Base-by-base conservation (phyloP, 2,797 vertebrate species). In the Helarctos malayanus region DNA sequence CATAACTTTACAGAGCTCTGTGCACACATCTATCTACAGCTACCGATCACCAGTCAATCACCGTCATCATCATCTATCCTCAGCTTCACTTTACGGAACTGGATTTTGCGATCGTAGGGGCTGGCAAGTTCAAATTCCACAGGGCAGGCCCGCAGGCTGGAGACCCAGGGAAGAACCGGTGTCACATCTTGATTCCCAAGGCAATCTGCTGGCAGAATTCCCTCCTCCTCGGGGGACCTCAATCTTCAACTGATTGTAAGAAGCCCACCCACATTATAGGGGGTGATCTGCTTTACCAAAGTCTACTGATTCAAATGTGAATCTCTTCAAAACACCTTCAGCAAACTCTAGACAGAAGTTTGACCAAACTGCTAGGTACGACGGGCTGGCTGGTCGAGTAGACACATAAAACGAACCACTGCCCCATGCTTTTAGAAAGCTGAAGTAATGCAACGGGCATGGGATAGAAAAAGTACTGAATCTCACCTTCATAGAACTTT, bases 31-130 rank as follows among this genome's bases (percentile, higher is more conserved):
- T 12, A 2, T 45, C 35, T 35, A 32, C 35, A 38, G 35, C 29
- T 47, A 27, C 29, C 2, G 5, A 10, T 23, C 19, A 38, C 5
- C 13, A 38, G 29, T 3, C 18, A 5, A 68, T 35, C 16, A 82
- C 81, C 35, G 45, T 52, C 8, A 15, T 49, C 73, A 19, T 49
- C 45, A 76, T 19, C 21, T 38, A 23, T 13, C 35, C 41, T 71
- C 27, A 19, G 73, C 16, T 92, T 85, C 32, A 63, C 59, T 25
- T 80, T 73, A 82, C 41, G 56, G 9, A 65, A 89, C 0, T 41
- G 41, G 15, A 47, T 63, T n/a, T 47, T 0, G 5, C 0, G 14
- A 45, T 45, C 21, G 15, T 41, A 15, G 7, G 4, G 47, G 23
- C 23, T 89, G 21, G 8, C 13, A n/a, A 65, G n/a, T 73, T 21